phyloP scores from a whole-genome alignment of 1,140 invertebrate species.

The Danaus plexippus region DNA sequence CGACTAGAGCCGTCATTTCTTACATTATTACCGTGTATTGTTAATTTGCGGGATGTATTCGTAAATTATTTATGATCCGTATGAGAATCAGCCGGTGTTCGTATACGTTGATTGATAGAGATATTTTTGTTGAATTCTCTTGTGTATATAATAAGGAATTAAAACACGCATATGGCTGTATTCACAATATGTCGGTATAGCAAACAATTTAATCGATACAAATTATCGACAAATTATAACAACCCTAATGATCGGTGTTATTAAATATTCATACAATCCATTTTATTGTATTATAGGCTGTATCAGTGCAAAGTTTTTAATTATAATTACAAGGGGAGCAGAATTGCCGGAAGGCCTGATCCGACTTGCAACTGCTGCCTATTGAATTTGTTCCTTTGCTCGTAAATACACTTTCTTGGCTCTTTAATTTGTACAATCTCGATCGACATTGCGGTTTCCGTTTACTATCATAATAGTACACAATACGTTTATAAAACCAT shows the following conservation, averaged over 20 bases:
- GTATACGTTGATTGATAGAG: neutral
- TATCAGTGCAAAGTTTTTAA: constrained; percentile 49
- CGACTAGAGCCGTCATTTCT: constrained; percentile 41
- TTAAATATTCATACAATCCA: constrained; percentile 19
- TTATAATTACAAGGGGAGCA: constrained; percentile 55
- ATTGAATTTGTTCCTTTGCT: constrained; percentile 46
- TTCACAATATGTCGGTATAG: constrained; percentile 17
- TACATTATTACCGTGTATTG: constrained; percentile 33
- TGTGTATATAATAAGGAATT: constrained; percentile 1
- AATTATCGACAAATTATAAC: too few species aligned
- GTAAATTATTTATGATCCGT: constrained; percentile 30
- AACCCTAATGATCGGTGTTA: neutral
- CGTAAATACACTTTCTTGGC: constrained; percentile 48
- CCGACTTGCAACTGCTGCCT: constrained; percentile 49
- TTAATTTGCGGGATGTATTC: constrained; percentile 22
- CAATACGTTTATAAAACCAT: neutral
- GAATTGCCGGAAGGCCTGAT: constrained; percentile 40
- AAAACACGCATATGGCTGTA: constrained; percentile 7
- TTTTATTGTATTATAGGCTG: constrained; percentile 28
- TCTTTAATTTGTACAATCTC: constrained; percentile 56
- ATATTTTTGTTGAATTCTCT: constrained; percentile 5
- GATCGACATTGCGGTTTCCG: constrained; percentile 49
- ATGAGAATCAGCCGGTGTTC: constrained; percentile 24
- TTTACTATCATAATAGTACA: constrained; percentile 14
- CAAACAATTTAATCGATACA: neutral